These are phyloP conservation scores for Scolopax rusticola DNA, from an alignment of 2,797 vertebrate species.

Conservation along the genomic window DNA sequence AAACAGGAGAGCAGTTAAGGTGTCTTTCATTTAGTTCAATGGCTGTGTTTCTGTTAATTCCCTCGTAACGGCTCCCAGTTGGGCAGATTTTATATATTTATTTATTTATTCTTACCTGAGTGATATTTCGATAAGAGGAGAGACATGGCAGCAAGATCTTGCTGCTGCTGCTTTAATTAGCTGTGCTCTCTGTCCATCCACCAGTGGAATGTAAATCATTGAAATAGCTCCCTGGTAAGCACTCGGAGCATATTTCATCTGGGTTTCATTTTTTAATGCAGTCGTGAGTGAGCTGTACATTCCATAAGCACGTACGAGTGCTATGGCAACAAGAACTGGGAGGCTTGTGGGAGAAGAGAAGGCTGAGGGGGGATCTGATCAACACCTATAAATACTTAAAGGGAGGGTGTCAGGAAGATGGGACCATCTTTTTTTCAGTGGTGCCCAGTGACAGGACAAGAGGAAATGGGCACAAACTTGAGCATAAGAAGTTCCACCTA, in stretches of 20 bases:
- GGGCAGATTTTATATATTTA: neutral
- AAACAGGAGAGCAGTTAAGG: neutral
- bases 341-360: neutral
- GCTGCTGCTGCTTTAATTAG: constrained; percentile 6
- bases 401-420: no score
- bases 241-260: neutral
- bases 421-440: no score
- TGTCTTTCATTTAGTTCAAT: neutral
- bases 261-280: constrained; percentile 49
- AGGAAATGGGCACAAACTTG: no score
- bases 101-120: constrained; percentile 7
- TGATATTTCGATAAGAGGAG: neutral
- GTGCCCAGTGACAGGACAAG: no score
- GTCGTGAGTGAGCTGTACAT: neutral
- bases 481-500: no score
- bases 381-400: no score
- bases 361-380: no score
- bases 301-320: constrained; percentile 1
- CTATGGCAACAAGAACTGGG: constrained; percentile 64
- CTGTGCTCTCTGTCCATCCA: neutral
- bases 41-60: neutral
- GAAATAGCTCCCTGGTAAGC: constrained; percentile 46
- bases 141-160: neutral
- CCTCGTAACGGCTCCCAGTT: neutral
- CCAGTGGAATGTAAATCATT: constrained; percentile 31